Percentiles rank a stretch among this genome's conserved stretches.
Conservation (phyloP, 2,797 vertebrate genomes). For the Acanthiza pusilla region DNA sequence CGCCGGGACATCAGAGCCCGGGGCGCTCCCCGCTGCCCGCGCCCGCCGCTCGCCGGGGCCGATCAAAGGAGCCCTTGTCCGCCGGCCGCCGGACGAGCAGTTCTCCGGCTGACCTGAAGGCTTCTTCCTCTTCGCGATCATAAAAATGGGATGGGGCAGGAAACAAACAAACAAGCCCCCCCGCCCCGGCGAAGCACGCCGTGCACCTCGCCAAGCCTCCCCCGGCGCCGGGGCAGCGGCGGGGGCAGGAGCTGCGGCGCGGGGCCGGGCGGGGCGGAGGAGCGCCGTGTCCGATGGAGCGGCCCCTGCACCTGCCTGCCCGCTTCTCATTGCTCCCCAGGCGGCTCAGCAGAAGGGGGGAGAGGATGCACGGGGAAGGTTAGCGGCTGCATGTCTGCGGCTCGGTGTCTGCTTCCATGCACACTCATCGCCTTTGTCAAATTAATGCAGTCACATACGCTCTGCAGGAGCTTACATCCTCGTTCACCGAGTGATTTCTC, state of each 20-base stretch:
- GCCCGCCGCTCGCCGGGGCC: neutral
- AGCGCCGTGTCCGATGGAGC: neutral
- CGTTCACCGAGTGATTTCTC: neutral
- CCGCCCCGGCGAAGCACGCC: neutral
- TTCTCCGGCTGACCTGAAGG: conserved; percentile 62
- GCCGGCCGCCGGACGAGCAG: conserved; percentile 8
- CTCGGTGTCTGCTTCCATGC: neutral
- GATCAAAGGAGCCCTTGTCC: neutral
- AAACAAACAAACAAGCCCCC: neutral
- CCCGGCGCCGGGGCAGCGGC: neutral
- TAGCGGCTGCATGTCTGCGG: neutral
- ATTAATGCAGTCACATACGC: neutral
- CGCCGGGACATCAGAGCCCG: neutral
- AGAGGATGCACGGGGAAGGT: neutral
- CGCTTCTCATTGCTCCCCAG: neutral
- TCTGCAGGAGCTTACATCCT: neutral
- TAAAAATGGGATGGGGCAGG: conserved; percentile 16
- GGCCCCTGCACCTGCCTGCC: neutral
- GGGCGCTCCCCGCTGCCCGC: neutral
- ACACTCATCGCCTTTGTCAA: neutral
- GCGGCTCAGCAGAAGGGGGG: neutral
- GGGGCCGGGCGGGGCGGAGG: neutral
- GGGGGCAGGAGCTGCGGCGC: neutral
- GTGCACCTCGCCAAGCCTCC: neutral
- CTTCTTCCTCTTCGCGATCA: conserved; percentile 34